Evolutionary conservation across 2,797 vertebrate species (phyloP), one percentile per base, ranked within the genome.

Genomic region (Ambastaia sidthimunki): DNA sequence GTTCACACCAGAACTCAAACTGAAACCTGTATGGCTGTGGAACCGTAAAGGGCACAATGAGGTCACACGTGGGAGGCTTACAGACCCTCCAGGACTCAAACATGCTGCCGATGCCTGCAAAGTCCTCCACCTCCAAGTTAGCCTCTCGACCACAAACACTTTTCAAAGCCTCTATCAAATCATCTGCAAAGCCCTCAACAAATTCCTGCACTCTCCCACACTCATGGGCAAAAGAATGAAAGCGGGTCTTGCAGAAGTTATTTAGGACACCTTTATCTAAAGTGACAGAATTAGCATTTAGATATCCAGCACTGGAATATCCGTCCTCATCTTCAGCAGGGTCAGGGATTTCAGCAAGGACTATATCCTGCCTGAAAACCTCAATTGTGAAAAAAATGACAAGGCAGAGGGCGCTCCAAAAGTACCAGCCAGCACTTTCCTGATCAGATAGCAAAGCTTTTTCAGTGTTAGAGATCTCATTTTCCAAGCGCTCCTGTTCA

Each of bases 91-190:
- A 98, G 1, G 95, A 96, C 91, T 99, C 98, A 3, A 98, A 99
- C 93, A 94, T 93, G 86, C 95, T 96, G 62, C 95, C 98, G 47
- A 99, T 90, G 0, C 97, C 96, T 13, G 97, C 90, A 86, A 96
- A 97, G 82, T 99, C 97, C 55, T 96, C 95, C 6, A 97, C 93
- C 89, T 98, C 96, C 96, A 98, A 94, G 89, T 96, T 96, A 0
- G 91, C 84, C 47, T 95, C 94, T 65, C 91, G 87, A 88, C 95
- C 92, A 71, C 95, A 95, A 4, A 94, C 87, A 12, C 95, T 97
- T 86, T 97, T 91, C 80, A 98, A 88, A 3, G 97, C 95, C 80
- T 96, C 97, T 76, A 98, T 89, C 67, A 99, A 86, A 85, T 99
- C 96, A 65, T 99, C 97, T 0, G 95, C 94, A 23, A 99, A 98